These are phyloP conservation scores for Panthera tigris DNA, from an alignment of 2,113 vertebrate species.

Conservation along the genomic window DNA sequence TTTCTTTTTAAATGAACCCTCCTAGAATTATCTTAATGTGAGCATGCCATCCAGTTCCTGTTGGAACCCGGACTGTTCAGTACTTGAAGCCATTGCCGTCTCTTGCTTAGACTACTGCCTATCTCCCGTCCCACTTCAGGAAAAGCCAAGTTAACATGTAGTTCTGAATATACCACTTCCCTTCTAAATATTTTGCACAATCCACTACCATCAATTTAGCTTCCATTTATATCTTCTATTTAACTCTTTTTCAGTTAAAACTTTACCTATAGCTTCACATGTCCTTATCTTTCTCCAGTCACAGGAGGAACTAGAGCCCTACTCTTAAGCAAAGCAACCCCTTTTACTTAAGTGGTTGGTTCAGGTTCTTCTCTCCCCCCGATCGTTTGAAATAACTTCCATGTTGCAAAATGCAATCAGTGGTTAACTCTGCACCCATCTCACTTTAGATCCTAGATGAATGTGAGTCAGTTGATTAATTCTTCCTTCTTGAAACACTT, in stretches of 20 bases:
- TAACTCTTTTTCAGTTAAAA: not conserved
- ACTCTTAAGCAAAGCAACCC: not conserved
- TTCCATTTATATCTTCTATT: not conserved
- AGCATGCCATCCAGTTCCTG: not conserved
- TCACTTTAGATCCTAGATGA: not conserved
- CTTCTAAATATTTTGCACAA: not conserved
- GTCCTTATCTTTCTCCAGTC: not conserved
- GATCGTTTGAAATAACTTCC: not conserved
- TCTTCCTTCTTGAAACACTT: not conserved
- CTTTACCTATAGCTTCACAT: not conserved
- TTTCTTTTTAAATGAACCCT: constrained; percentile 6
- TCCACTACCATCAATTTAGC: not conserved
- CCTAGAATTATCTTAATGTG: not conserved
- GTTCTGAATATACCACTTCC: not conserved
- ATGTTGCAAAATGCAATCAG: not conserved
- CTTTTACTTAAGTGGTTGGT: not conserved
- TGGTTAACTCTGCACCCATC: not conserved
- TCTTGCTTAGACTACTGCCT: not conserved
- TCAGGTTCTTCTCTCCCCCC: not conserved
- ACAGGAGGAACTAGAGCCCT: not conserved
- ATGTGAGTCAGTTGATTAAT: not conserved
- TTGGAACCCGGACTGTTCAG: not conserved
- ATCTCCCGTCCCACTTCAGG: not conserved
- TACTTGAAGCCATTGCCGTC: not conserved
- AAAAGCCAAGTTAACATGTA: not conserved